Conservation (phyloP, 1,140 invertebrate genomes). For the Gryllus bimaculatus region DNA sequence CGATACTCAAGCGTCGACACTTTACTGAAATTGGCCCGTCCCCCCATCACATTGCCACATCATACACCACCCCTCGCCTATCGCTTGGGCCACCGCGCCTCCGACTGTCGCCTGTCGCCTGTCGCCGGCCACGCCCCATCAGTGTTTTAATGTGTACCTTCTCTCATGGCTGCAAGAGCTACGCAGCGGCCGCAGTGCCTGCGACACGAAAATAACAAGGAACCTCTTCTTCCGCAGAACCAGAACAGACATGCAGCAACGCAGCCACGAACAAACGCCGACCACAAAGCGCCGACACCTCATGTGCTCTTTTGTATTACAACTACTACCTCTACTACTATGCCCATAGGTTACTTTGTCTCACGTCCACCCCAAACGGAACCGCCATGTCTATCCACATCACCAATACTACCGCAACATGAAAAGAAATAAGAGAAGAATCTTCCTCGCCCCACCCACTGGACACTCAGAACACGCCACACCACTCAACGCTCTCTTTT, state of each 20-base stretch:
- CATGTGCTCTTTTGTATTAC: too few relatives aligned
- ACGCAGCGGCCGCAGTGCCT: neutral
- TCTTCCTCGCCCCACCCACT: too few relatives aligned
- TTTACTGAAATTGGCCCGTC: too few relatives aligned
- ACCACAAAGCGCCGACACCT: neutral
- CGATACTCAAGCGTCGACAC: too few relatives aligned
- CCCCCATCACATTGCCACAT: too few relatives aligned
- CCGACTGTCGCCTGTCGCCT: neutral
- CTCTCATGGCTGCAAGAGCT: too few relatives aligned
- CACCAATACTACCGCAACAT: neutral
- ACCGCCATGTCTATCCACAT: neutral
- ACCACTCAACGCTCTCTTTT: neutral
- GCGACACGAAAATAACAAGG: neutral
- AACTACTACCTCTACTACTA: too few relatives aligned
- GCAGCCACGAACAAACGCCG: neutral
- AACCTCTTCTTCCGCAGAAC: constrained; percentile 3
- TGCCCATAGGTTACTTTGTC: too few relatives aligned
- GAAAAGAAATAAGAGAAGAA: too few relatives aligned
- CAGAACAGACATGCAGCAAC: neutral
- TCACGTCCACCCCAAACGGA: neutral
- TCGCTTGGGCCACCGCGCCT: neutral
- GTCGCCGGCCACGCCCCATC: too few relatives aligned
- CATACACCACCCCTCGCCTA: neutral
- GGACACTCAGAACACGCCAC: neutral
- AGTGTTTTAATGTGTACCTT: too few relatives aligned